Percentiles rank a stretch among this genome's conserved stretches.
These are phyloP conservation scores for Acrobasis suavella DNA, from an alignment of 2,888 invertebrate genomes.

Conservation along the genomic window DNA sequence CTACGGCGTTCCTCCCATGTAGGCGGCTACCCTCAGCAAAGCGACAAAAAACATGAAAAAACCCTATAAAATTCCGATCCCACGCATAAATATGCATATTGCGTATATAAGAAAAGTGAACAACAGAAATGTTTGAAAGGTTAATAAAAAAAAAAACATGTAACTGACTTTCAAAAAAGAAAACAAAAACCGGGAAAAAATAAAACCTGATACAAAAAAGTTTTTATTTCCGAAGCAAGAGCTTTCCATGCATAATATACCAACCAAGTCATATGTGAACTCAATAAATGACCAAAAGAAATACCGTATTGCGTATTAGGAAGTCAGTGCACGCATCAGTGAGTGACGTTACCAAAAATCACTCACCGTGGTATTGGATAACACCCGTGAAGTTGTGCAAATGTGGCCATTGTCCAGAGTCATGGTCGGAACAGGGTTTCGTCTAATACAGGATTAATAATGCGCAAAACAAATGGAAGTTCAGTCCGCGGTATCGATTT, in stretches of 20 bases:
- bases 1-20: too few species aligned
- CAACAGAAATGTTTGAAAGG: too few species aligned
- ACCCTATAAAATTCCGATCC: too few species aligned
- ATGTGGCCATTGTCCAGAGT: conserved; percentile 9
- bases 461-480: too few species aligned
- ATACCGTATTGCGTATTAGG: neutral
- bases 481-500: too few species aligned
- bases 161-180: neutral
- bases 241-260: neutral
- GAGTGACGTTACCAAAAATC: conserved; percentile 12
- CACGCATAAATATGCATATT: too few species aligned
- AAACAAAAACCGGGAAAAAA: neutral
- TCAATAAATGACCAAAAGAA: too few species aligned
- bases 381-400: conserved; percentile 9
- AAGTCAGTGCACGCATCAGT: conserved; percentile 6
- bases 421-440: neutral
- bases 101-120: too few species aligned
- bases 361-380: conserved; percentile 19
- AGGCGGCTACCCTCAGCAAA: too few species aligned
- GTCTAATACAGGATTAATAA: neutral
- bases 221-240: neutral
- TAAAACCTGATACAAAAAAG: neutral
- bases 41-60: too few species aligned
- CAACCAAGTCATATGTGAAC: too few species aligned
- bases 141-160: too few species aligned